phyloP scores from a whole-genome alignment of 1,140 invertebrate species.

The Globodera ellingtonae region DNA sequence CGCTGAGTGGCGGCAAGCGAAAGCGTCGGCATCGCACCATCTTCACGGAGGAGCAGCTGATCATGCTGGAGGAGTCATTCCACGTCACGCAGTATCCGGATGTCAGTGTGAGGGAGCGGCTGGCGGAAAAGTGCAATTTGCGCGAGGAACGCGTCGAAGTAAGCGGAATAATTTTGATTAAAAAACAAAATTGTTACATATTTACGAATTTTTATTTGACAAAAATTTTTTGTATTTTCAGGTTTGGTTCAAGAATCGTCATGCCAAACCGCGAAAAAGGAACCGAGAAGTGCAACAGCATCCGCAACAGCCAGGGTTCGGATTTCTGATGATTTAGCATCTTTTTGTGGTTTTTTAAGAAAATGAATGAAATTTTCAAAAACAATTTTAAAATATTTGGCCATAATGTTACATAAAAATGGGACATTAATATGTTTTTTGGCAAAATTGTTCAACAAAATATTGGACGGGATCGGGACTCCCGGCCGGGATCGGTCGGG shows the following conservation, averaged over 20 bases:
- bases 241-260: conserved; percentile 5
- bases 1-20: not conserved
- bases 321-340: too few relatives aligned
- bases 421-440: too few relatives aligned
- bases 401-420: too few relatives aligned
- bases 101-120: conserved; percentile 81
- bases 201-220: not conserved
- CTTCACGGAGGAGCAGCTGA: conserved; percentile 94
- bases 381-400: too few relatives aligned
- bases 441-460: too few relatives aligned
- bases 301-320: not conserved
- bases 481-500: too few relatives aligned
- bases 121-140: conserved; percentile 90
- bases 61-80: conserved; percentile 93
- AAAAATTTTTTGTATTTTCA: not conserved
- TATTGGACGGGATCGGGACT: too few relatives aligned
- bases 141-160: conserved; percentile 94
- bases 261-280: not conserved
- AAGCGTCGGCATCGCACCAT: conserved; percentile 65
- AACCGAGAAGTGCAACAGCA: not conserved
- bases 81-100: conserved; percentile 86
- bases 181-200: not conserved
- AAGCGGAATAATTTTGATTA: conserved; percentile 9
- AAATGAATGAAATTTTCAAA: too few relatives aligned
- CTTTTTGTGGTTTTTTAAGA: too few relatives aligned